A percentile compares a stretch with the other conserved stretches of the same genome.
These are phyloP conservation scores for Hemicordylus capensis DNA, from an alignment of 2,113 vertebrate species.

Conservation along the genomic window DNA sequence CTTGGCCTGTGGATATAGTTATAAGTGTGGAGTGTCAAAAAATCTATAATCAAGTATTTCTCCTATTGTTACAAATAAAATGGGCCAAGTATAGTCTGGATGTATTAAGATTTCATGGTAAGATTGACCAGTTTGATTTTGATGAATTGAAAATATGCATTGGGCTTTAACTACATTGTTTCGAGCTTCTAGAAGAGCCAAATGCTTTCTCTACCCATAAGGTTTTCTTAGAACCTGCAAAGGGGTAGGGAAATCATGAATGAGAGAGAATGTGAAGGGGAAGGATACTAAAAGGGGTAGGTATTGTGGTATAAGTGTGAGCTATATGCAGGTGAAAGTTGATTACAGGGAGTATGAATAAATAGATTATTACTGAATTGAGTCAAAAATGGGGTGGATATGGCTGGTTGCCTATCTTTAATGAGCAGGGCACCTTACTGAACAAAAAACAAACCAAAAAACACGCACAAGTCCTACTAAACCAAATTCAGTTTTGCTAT, in stretches of 20 bases:
- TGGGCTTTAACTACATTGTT: background rate
- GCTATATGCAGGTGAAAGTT: background rate
- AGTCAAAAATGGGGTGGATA: background rate
- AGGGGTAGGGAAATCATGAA: background rate
- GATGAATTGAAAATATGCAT: background rate
- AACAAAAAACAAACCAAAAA: no score
- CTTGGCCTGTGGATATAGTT: conserved; percentile 99
- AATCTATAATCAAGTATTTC: conserved; percentile 98
- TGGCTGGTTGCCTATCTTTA: background rate
- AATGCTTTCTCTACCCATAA: background rate
- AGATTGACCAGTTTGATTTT: conserved; percentile 29
- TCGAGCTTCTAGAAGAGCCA: background rate
- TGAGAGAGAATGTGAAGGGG: background rate
- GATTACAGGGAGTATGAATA: background rate
- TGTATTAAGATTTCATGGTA: conserved; percentile 93
- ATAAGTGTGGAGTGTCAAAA: conserved; percentile 98
- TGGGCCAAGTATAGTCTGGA: conserved; percentile 98
- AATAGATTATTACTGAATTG: background rate
- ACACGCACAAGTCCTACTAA: no score
- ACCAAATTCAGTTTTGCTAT: no score
- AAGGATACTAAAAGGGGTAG: background rate
- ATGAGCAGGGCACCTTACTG: background rate
- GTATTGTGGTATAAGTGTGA: background rate
- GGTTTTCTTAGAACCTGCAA: background rate
- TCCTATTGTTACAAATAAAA: conserved; percentile 96